Evolutionary conservation across 2,113 vertebrate genomes (phyloP).

Genomic region (Coptodon rendalli): DNA sequence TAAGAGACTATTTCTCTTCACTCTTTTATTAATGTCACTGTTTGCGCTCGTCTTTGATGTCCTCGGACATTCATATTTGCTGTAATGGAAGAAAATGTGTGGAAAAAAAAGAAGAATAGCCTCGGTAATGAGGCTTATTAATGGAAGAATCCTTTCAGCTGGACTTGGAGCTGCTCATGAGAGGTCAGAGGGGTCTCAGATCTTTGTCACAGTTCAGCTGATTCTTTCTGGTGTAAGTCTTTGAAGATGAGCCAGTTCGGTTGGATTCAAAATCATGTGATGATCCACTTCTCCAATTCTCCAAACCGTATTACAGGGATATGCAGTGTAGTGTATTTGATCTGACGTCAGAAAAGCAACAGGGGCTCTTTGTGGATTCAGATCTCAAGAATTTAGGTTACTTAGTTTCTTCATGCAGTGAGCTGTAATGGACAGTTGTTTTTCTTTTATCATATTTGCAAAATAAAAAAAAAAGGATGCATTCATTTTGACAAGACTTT

Average conservation of each 20-base stretch:
- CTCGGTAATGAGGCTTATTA: not conserved
- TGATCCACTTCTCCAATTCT: not conserved
- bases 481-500: not conserved
- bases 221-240: conserved; percentile 4
- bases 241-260: conserved; percentile 32
- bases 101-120: not conserved
- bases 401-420: not conserved
- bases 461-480: not conserved
- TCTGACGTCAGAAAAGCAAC: not conserved
- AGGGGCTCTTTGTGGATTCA: not conserved
- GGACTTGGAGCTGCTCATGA: not conserved
- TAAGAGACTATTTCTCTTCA: not conserved
- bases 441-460: not conserved
- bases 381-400: not conserved
- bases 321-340: not conserved
- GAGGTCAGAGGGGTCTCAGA: not conserved
- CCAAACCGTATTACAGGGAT: not conserved
- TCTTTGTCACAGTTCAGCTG: not conserved
- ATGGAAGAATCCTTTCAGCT: not conserved
- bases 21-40: not conserved
- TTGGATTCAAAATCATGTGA: conserved; percentile 18
- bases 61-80: not conserved
- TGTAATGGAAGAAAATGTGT: not conserved
- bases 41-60: conserved; percentile 19
- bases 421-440: not conserved